Percentiles rank a stretch among this genome's conserved stretches.
Conservation (phyloP, 2,113 vertebrate species). For the Falco punctatus region DNA sequence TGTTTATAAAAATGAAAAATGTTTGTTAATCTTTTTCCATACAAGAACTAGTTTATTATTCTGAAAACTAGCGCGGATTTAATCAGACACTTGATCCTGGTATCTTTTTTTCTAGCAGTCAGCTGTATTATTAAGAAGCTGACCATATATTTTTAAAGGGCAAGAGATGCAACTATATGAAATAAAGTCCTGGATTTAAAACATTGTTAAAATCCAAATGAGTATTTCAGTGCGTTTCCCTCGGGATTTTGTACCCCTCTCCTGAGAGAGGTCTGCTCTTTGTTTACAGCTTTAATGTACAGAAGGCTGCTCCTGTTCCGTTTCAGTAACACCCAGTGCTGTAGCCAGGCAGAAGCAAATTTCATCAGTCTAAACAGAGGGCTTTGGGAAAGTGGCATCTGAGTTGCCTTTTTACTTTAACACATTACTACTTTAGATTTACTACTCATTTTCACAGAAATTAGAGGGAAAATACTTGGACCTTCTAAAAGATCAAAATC, state of each 20-base stretch:
- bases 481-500: neutral
- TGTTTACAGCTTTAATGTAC: constrained; percentile 54
- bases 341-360: neutral
- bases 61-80: neutral
- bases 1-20: constrained; percentile 54
- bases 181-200: neutral
- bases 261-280: neutral
- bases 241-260: neutral
- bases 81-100: neutral
- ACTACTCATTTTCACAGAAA: neutral
- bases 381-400: neutral
- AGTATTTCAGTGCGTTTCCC: neutral
- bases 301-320: neutral
- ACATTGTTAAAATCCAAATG: neutral
- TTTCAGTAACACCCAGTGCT: accelerated
- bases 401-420: constrained; percentile 41
- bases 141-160: neutral
- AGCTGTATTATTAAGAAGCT: constrained; percentile 28
- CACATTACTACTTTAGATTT: neutral
- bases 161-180: neutral
- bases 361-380: neutral
- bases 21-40: constrained; percentile 20
- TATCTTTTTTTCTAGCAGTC: neutral
- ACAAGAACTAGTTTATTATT: constrained; percentile 37
- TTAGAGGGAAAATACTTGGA: neutral